Evolutionary conservation across 2,113 vertebrate species (phyloP).

Genomic region (Cettia cetti): DNA sequence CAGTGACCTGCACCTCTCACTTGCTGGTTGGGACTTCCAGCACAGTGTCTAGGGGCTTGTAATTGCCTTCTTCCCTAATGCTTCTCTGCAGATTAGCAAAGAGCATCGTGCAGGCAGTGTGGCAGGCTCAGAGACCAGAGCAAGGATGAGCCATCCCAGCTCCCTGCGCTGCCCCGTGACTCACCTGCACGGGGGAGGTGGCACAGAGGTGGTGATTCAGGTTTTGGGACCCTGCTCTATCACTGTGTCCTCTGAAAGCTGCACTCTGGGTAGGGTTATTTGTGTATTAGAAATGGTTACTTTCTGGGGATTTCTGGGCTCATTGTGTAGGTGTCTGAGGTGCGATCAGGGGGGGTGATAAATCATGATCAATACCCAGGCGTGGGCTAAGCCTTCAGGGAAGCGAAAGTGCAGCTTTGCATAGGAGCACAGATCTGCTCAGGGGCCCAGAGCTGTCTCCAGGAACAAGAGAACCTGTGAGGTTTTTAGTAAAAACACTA

Average conservation of each 20-base stretch:
- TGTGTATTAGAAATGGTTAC: neutral
- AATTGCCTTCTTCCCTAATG: neutral
- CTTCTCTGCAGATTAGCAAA: neutral
- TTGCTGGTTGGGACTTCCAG: constrained; percentile 37
- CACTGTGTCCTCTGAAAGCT: neutral
- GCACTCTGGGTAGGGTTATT: neutral
- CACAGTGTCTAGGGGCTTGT: neutral
- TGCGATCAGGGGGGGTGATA: neutral
- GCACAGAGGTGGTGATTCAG: fast-evolving
- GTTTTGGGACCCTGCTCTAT: neutral
- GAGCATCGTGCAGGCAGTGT: neutral
- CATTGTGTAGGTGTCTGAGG: neutral
- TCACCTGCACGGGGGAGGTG: fast-evolving
- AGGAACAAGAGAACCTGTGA: neutral
- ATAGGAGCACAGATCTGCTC: neutral
- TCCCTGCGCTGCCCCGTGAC: neutral
- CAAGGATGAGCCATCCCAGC: neutral
- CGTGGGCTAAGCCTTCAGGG: neutral
- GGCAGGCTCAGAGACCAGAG: neutral
- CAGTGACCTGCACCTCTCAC: neutral
- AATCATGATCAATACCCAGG: neutral
- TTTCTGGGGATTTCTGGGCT: neutral
- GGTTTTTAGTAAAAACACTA: constrained; percentile 3
- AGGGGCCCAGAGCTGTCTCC: neutral
- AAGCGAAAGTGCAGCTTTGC: constrained; percentile 1